These are phyloP conservation scores for Patella depressa DNA, from an alignment of 2,888 invertebrate genomes.

Conservation along the genomic window DNA sequence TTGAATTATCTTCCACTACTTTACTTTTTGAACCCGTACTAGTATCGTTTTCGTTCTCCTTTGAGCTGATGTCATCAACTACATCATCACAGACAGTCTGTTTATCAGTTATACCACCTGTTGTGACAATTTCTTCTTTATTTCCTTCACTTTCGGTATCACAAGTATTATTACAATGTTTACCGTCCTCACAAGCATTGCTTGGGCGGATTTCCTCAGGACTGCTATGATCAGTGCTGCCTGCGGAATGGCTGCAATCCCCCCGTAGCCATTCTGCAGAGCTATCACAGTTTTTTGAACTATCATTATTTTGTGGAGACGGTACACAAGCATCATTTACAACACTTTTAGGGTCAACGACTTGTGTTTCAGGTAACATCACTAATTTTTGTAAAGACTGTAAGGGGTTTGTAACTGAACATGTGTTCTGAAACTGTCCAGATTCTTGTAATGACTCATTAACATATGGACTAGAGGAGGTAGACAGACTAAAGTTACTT, in stretches of 20 bases:
- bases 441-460: slow-evolving; percentile 14
- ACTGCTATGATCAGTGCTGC: slow-evolving; percentile 29
- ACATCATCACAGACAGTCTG: no score
- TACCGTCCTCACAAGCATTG: slow-evolving; percentile 23
- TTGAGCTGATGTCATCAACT: neutral
- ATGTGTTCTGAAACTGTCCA: slow-evolving; percentile 8
- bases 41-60: neutral
- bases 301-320: slow-evolving; percentile 45
- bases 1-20: neutral
- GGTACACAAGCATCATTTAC: slow-evolving; percentile 62
- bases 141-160: neutral
- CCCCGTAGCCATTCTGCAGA: slow-evolving; percentile 42
- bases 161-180: slow-evolving; percentile 18
- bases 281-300: slow-evolving; percentile 59
- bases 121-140: no score
- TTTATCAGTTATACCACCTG: no score
- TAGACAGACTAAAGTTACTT: slow-evolving; percentile 19
- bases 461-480: slow-evolving; percentile 17
- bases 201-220: slow-evolving; percentile 20
- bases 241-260: slow-evolving; percentile 42
- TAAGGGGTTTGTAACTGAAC: slow-evolving; percentile 50
- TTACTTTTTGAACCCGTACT: neutral
- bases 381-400: slow-evolving; percentile 64
- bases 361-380: slow-evolving; percentile 62
- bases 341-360: slow-evolving; percentile 68